phyloP scores from a whole-genome alignment of 2,113 vertebrate species.

The Kobus ellipsiprymnus region DNA sequence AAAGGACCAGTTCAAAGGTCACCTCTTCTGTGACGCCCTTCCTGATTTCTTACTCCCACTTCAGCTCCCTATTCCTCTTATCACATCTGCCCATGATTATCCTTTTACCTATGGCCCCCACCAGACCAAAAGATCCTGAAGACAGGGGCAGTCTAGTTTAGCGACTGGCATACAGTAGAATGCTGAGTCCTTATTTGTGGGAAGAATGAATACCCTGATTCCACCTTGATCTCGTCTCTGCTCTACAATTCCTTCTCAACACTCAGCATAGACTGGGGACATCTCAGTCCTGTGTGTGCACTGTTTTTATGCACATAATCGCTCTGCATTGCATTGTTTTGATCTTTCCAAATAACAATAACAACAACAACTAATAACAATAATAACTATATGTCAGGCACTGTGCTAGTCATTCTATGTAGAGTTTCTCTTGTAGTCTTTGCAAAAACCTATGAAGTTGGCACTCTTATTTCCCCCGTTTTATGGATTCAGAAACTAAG shows the following conservation, averaged over 20 bases:
- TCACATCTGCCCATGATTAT: background rate
- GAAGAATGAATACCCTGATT: background rate
- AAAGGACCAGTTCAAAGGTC: background rate
- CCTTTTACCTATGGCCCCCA: background rate
- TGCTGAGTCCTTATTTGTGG: background rate
- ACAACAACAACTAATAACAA: background rate
- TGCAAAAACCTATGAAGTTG: background rate
- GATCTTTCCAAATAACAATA: background rate
- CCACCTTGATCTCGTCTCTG: accelerated
- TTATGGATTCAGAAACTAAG: background rate
- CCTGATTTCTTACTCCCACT: background rate
- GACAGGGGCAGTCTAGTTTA: background rate
- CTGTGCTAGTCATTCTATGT: background rate
- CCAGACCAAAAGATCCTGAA: background rate
- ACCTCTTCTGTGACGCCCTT: background rate
- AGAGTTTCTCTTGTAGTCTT: background rate
- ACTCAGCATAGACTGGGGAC: background rate
- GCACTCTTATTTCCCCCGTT: background rate
- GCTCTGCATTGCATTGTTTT: background rate
- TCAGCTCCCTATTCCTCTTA: background rate
- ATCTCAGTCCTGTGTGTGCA: background rate
- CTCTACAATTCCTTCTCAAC: background rate
- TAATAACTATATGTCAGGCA: background rate
- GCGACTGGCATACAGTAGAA: background rate
- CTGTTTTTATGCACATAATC: background rate